Evolutionary conservation across 2,888 invertebrate genomes (phyloP).

Genomic region (Hypomecis atomaria): DNA sequence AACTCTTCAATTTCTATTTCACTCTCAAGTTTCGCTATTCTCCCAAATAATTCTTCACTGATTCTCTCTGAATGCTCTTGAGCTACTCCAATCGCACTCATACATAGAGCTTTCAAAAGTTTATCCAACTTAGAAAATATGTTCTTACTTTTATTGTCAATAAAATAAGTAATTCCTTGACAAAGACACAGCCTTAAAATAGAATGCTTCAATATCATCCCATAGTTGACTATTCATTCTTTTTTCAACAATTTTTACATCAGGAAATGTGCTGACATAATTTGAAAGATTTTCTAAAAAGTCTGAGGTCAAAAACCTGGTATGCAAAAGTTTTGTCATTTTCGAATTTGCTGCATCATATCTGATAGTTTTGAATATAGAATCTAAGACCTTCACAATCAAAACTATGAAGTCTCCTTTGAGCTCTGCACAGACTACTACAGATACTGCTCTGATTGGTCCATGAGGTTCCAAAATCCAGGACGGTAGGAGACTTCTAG

Average conservation of each 20-base stretch:
- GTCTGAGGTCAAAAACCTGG: conserved; percentile 62
- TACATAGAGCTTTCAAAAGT: conserved; percentile 61
- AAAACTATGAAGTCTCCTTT: conserved; percentile 79
- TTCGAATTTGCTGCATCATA: conserved; percentile 62
- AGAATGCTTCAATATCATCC: conserved; percentile 73
- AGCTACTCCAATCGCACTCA: conserved; percentile 64
- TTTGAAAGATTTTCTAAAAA: conserved; percentile 65
- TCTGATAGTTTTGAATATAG: conserved; percentile 66
- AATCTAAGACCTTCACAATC: conserved; percentile 72
- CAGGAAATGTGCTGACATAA: conserved; percentile 64
- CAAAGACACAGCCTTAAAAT: conserved; percentile 60
- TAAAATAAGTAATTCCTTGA: conserved; percentile 63
- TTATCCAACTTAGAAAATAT: conserved; percentile 55
- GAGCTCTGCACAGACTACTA: too few relatives aligned
- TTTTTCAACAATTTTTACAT: conserved; percentile 68
- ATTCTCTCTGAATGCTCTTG: conserved; percentile 74
- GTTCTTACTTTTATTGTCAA: conserved; percentile 51
- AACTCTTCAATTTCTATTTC: conserved; percentile 47
- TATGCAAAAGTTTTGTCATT: conserved; percentile 61
- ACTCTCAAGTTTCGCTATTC: conserved; percentile 54
- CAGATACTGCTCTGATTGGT: too few relatives aligned
- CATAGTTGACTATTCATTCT: conserved; percentile 72
- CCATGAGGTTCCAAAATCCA: conserved; percentile 76
- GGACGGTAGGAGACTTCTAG: conserved; percentile 72
- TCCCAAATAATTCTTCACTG: conserved; percentile 71